phyloP scores from a whole-genome alignment of 1,140 invertebrate genomes.

The Asobara japonica region DNA sequence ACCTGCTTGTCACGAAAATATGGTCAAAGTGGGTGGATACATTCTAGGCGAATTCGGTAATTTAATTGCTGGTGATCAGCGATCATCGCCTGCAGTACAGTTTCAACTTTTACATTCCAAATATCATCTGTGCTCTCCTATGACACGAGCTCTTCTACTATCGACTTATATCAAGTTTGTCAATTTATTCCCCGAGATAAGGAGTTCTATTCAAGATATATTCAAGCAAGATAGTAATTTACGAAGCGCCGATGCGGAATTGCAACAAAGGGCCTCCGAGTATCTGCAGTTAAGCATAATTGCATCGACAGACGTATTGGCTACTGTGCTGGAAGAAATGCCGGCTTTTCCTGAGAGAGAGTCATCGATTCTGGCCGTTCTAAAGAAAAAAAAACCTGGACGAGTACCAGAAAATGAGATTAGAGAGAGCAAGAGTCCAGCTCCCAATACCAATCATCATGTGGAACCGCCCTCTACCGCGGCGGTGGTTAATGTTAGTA shows the following conservation, averaged over 20 bases:
- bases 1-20: conserved; percentile 99
- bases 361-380: conserved; percentile 95
- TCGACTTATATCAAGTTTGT: conserved; percentile 99
- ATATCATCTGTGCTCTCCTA: conserved; percentile 97
- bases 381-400: conserved; percentile 98
- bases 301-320: conserved; percentile 95
- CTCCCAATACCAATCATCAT: conserved; percentile 72
- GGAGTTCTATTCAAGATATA: conserved; percentile 95
- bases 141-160: conserved; percentile 93
- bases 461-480: conserved; percentile 61
- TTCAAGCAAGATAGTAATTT: conserved; percentile 96
- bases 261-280: conserved; percentile 98
- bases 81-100: conserved; percentile 95
- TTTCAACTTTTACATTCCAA: conserved; percentile 98
- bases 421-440: conserved; percentile 82
- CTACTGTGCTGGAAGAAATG: conserved; percentile 99
- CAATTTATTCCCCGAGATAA: conserved; percentile 99
- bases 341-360: conserved; percentile 99
- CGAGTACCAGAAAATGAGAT: conserved; percentile 87
- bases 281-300: conserved; percentile 97
- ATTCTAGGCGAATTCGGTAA: conserved; percentile 99
- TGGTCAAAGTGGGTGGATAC: conserved; percentile 99
- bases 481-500: conserved; percentile 57
- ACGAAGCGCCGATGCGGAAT: conserved; percentile 95
- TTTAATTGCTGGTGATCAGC: conserved; percentile 97